Percentiles rank a stretch among this genome's conserved stretches.
Conservation (phyloP, 2,113 vertebrate genomes). For the Ictidomys tridecemlineatus region DNA sequence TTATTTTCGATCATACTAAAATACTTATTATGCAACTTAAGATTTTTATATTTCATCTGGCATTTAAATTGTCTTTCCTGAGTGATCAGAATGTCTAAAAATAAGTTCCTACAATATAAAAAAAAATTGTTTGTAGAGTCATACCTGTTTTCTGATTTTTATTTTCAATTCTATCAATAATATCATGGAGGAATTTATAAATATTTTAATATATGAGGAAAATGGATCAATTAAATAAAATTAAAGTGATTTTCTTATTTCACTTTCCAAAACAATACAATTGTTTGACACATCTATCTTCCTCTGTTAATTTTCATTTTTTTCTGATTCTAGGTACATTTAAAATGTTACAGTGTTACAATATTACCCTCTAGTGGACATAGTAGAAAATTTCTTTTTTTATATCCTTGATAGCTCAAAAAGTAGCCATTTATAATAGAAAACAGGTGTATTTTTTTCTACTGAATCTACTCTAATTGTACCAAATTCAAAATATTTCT, state of each 20-base stretch:
- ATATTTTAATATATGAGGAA: not conserved
- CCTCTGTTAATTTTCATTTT: not conserved
- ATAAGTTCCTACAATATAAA: not conserved
- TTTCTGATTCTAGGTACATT: not conserved
- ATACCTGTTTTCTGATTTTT: not conserved
- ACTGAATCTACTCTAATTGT: not conserved
- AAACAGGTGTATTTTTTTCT: not conserved
- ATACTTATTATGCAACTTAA: not conserved
- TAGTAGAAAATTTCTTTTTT: not conserved
- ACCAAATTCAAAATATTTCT: not conserved
- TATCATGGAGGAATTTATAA: not conserved
- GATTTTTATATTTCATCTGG: not conserved
- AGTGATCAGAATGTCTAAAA: not conserved
- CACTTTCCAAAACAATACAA: not conserved
- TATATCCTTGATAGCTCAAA: not conserved
- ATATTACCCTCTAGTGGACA: constrained; percentile 66
- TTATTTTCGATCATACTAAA: not conserved
- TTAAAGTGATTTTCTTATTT: not conserved
- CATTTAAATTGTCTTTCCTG: not conserved
- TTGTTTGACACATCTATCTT: not conserved
- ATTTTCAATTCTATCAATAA: not conserved
- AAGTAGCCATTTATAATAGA: not conserved
- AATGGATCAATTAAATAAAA: not conserved
- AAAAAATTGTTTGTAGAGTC: not conserved
- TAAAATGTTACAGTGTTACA: not conserved